Evolutionary conservation across 2,888 invertebrate genomes (phyloP).

Genomic region (Blera fallax): DNA sequence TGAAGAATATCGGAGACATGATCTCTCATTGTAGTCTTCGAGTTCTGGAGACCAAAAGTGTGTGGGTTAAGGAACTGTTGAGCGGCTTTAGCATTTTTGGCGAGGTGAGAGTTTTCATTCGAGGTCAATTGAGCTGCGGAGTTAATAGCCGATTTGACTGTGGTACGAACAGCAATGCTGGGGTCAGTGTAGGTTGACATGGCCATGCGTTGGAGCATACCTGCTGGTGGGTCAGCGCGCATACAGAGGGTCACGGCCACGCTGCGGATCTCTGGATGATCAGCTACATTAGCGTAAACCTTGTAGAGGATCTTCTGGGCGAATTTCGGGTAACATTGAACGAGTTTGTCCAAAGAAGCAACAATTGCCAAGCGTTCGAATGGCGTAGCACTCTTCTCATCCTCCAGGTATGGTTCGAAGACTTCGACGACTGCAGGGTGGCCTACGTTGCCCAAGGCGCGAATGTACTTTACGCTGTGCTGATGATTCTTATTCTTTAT

Average conservation of each 20-base stretch:
- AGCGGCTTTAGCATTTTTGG: conserved; percentile 83
- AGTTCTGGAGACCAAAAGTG: conserved; percentile 83
- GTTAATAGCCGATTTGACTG: conserved; percentile 85
- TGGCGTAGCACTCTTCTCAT: conserved; percentile 83
- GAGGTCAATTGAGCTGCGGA: conserved; percentile 83
- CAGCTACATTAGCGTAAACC: conserved; percentile 86
- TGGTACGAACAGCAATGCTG: conserved; percentile 85
- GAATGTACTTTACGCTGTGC: conserved; percentile 85
- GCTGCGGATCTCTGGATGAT: conserved; percentile 86
- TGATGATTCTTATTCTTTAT: conserved; percentile 83
- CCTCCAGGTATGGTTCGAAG: conserved; percentile 87
- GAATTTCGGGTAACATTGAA: conserved; percentile 82
- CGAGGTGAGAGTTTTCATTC: conserved; percentile 81
- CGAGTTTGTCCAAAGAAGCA: conserved; percentile 83
- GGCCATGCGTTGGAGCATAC: conserved; percentile 88
- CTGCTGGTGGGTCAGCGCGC: conserved; percentile 84
- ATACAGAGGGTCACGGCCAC: conserved; percentile 86
- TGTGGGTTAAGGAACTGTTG: conserved; percentile 82
- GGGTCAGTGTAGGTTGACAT: conserved; percentile 86
- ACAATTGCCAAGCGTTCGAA: conserved; percentile 87
- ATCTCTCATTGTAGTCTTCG: conserved; percentile 80
- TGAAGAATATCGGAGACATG: conserved; percentile 38
- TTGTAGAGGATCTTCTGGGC: conserved; percentile 85
- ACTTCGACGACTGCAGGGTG: conserved; percentile 84
- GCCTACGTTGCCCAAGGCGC: conserved; percentile 86